Evolutionary conservation across 2,797 vertebrate species (phyloP).

Genomic region (Pseudopleuronectes americanus): DNA sequence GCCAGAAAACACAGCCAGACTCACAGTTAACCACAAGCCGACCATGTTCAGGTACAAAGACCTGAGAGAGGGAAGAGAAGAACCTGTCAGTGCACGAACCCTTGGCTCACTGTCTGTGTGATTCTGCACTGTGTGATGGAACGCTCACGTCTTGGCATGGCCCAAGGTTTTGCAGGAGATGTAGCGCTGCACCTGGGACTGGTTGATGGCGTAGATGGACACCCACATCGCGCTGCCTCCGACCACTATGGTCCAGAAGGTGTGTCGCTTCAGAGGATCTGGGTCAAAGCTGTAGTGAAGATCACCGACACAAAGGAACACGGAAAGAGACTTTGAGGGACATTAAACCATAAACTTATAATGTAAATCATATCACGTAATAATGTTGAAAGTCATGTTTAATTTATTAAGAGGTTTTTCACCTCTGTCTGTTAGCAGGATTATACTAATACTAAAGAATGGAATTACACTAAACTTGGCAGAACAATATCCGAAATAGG

Average conservation of each 20-base stretch:
- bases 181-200: constrained; percentile 89
- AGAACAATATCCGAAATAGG: too few species aligned
- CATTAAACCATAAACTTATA: background rate
- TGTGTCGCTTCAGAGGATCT: constrained; percentile 84
- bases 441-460: too few species aligned
- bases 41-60: constrained; percentile 85
- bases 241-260: constrained; percentile 84
- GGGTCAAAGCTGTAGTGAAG: constrained; percentile 80
- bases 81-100: constrained; percentile 29
- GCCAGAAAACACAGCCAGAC: constrained; percentile 82
- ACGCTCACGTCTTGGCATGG: constrained; percentile 86
- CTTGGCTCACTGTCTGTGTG: background rate
- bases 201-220: constrained; percentile 86
- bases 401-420: background rate
- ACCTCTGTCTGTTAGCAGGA: background rate
- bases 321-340: background rate
- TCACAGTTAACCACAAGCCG: constrained; percentile 84
- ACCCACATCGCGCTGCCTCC: constrained; percentile 87
- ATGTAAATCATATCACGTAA: too few species aligned
- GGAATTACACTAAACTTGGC: too few species aligned
- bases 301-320: background rate
- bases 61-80: constrained; percentile 61
- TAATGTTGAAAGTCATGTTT: background rate
- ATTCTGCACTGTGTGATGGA: background rate
- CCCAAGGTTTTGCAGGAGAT: constrained; percentile 83